Evolutionary conservation across 2,888 invertebrate genomes (phyloP), one percentile per base, ranked within the genome.

Genomic region (Strigamia transsilvanica): DNA sequence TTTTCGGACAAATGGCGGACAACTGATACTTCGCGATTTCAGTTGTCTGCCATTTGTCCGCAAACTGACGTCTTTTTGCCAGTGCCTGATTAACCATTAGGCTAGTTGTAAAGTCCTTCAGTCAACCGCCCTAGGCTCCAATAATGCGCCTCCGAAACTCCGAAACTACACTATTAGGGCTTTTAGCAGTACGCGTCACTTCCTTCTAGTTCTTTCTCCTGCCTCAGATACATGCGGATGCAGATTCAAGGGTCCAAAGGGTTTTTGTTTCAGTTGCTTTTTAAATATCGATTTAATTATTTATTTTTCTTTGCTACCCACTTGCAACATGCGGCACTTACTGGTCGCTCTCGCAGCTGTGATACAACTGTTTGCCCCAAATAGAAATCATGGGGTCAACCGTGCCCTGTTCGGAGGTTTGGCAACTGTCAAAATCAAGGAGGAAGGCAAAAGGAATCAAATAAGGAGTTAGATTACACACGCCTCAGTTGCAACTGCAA

Each of bases 381-480:
- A 96, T 96, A 91, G 94, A 95, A 91, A 96, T 94, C 95, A 96
- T 96, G 91, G 96, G 96, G 93, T 96, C 96, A 93, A 96, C 94
- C 93, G 96, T 95, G 93, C 96, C 96, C 92, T 94, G 94, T 82
- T 83, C 83, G 73, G 82, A 83, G 41, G 83, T 83, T 83, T 83
- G 83, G 82, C 80, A 83, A 80, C 83, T 83, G 83, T 83, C 80
- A 83, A 83, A 83, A 83, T 61, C 56, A 83, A 83, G 82, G 78
- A 27, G 51, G 51, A 23, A 79, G 61, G 82, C 38, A 66, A 18
- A 38, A 27, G 90, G 89, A 82, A 83, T 83, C 84, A 84, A 83
- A 85, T 83, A 85, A 85, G 85, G 85, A 85, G 85, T 81, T 66
- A 42, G 23, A 82, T 38, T 23, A 27, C 82, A 42, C 13, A 41